phyloP scores from a whole-genome alignment of 2,797 vertebrate genomes.

The Danio aesculapii region DNA sequence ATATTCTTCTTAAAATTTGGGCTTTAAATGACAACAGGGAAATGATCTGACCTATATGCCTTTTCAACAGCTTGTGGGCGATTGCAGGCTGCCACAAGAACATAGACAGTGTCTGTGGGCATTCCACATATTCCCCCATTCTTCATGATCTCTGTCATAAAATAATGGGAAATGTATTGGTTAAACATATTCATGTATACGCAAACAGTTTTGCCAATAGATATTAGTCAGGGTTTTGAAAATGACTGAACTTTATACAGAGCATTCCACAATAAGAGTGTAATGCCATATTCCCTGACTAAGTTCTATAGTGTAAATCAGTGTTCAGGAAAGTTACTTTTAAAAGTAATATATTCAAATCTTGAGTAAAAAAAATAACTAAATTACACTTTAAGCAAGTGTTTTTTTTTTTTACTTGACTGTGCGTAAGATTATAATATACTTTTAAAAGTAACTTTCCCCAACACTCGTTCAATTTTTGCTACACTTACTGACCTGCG shows the following conservation, averaged over 20 bases:
- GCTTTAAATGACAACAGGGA: not conserved
- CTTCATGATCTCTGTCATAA: conserved; percentile 86
- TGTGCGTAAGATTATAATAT: no score
- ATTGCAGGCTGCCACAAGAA: conserved; percentile 89
- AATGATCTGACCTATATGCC: conserved; percentile 82
- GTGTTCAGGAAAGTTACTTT: no score
- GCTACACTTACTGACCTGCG: conserved; percentile 80
- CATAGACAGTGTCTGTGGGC: conserved; percentile 91
- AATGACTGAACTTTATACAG: not conserved
- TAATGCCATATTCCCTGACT: not conserved
- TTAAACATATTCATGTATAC: not conserved
- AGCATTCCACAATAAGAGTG: not conserved
- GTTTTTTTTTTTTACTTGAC: no score
- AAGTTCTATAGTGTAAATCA: not conserved
- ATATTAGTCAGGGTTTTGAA: not conserved
- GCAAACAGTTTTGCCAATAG: not conserved
- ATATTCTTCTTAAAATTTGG: not conserved
- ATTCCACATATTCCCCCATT: conserved; percentile 87
- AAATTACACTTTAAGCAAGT: not conserved
- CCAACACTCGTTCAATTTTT: not conserved
- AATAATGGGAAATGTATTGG: not conserved
- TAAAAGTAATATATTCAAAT: no score
- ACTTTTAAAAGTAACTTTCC: no score
- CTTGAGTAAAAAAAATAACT: no score
- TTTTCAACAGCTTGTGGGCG: conserved; percentile 87